These are phyloP conservation scores for Zaprionus gabonicus DNA, from an alignment of 1,140 invertebrate genomes.

Conservation along the genomic window DNA sequence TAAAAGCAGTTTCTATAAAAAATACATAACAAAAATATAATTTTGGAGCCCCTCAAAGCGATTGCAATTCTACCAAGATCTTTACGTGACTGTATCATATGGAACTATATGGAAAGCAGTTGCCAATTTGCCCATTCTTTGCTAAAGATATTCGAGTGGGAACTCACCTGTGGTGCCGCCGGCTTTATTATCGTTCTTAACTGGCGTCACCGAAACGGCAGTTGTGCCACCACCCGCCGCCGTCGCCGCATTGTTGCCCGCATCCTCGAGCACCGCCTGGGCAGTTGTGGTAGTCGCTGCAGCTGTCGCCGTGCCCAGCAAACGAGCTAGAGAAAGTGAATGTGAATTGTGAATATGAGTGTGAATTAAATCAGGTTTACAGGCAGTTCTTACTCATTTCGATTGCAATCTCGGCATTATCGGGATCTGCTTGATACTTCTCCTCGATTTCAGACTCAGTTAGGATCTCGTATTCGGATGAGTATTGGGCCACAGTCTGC, in stretches of 20 bases:
- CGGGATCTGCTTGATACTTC: constrained; percentile 76
- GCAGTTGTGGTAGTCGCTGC: constrained; percentile 44
- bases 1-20: too few relatives aligned
- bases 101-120: too few relatives aligned
- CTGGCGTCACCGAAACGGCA: constrained; percentile 66
- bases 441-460: constrained; percentile 84
- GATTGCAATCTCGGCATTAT: constrained; percentile 79
- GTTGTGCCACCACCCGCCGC: constrained; percentile 44
- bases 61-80: not conserved
- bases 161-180: constrained; percentile 65
- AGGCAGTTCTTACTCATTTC: constrained; percentile 73
- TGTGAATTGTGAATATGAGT: not conserved
- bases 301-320: constrained; percentile 61
- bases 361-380: not conserved
- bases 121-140: not conserved
- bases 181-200: constrained; percentile 71
- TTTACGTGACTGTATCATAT: not conserved
- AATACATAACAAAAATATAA: too few relatives aligned
- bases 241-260: constrained; percentile 27
- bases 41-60: too few relatives aligned
- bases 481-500: constrained; percentile 78
- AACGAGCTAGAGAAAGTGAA: constrained; percentile 51
- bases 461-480: constrained; percentile 83
- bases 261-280: constrained; percentile 68
- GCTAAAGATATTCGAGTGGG: not conserved